These are phyloP conservation scores for Pseudochromis fuscus DNA, from an alignment of 2,797 vertebrate species.

Conservation along the genomic window DNA sequence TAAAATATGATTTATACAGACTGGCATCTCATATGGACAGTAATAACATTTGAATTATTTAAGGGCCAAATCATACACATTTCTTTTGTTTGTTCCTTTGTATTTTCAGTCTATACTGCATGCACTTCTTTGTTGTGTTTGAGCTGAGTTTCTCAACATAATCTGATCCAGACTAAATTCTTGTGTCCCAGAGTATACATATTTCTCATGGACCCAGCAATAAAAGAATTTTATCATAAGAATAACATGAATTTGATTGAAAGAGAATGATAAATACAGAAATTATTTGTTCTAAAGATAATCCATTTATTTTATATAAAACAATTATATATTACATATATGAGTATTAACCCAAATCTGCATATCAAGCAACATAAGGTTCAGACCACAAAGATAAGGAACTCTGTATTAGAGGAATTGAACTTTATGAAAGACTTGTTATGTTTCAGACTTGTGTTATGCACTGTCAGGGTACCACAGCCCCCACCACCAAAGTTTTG, in stretches of 20 bases:
- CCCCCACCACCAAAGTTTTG: slow-evolving; percentile 34
- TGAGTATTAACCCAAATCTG: slow-evolving; percentile 24
- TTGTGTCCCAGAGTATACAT: background rate
- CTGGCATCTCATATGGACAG: slow-evolving; percentile 3
- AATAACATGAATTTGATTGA: slow-evolving; percentile 20
- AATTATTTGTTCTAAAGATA: background rate
- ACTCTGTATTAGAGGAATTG: slow-evolving; percentile 16
- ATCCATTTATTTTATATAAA: slow-evolving; percentile 36
- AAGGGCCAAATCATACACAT: slow-evolving; percentile 35
- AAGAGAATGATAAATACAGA: slow-evolving; percentile 4
- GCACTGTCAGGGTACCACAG: slow-evolving; percentile 10
- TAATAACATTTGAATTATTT: slow-evolving; percentile 12
- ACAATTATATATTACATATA: slow-evolving; percentile 6
- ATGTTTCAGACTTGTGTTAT: too few relatives aligned
- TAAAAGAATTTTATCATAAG: slow-evolving; percentile 11
- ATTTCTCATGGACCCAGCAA: slow-evolving; percentile 7
- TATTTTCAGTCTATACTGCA: slow-evolving; percentile 33
- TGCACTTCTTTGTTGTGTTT: slow-evolving; percentile 26
- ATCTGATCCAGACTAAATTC: slow-evolving; percentile 7
- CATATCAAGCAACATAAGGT: slow-evolving; percentile 4
- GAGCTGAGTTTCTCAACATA: slow-evolving; percentile 29
- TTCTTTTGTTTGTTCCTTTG: slow-evolving; percentile 23
- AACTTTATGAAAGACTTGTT: slow-evolving; percentile 2
- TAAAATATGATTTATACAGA: slow-evolving; percentile 20
- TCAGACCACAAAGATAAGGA: slow-evolving; percentile 14